Conservation (phyloP, 2,113 vertebrate species). For the Electrona antarctica region DNA sequence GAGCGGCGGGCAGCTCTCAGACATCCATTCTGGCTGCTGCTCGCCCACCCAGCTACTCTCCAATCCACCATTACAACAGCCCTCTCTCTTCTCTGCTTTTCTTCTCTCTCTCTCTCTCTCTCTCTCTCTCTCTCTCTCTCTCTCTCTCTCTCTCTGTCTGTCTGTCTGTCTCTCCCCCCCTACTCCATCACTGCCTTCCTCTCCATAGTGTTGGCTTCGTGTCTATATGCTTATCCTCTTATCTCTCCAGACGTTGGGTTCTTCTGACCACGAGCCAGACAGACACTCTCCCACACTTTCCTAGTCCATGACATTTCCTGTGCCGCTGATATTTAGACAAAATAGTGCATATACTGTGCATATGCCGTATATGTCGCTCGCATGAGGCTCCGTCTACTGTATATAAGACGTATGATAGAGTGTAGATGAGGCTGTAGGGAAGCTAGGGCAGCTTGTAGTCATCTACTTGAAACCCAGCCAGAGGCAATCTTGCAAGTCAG, state of each 20-base stretch:
- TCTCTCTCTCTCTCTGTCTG: not conserved
- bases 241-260: constrained; percentile 51
- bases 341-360: not conserved
- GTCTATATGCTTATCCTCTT: constrained; percentile 43
- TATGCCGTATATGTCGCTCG: constrained; percentile 28
- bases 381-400: constrained; percentile 10
- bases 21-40: constrained; percentile 23
- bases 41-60: constrained; percentile 26
- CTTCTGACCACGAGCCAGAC: constrained; percentile 38
- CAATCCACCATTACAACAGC: not conserved
- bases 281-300: constrained; percentile 39
- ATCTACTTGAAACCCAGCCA: not conserved
- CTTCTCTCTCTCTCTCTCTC: not conserved
- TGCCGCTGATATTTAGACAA: constrained; percentile 39
- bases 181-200: constrained; percentile 11
- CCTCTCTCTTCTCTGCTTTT: not conserved
- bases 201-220: constrained; percentile 39
- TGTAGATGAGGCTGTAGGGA: constrained; percentile 2
- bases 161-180: not conserved
- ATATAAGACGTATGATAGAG: constrained; percentile 1
- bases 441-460: not conserved
- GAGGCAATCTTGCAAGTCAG: constrained; percentile 7
- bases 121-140: not conserved
- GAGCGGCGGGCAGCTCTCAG: constrained; percentile 6
- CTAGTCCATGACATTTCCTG: constrained; percentile 54